Evolutionary conservation across 2,113 vertebrate genomes (phyloP), one percentile per base, ranked within the genome.

Genomic region (Taurulus bubalis): DNA sequence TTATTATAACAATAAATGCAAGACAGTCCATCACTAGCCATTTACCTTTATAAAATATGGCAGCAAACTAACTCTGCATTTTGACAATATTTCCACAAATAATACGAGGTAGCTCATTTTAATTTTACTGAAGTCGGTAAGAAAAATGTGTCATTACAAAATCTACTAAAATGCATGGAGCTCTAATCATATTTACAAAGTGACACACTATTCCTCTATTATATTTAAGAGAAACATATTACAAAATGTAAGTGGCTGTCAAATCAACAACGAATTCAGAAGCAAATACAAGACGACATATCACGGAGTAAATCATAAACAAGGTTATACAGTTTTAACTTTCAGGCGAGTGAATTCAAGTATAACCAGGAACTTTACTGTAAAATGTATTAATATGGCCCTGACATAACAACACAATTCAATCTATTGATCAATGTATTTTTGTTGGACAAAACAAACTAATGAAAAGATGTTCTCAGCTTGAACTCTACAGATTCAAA

Each of bases 271-370:
- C 16, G 1, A 9, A 45, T 49, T 24, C 75, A 14, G 55, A 56
- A 70, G 66, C 26, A 59, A 77, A 67, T 9, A 45, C 4, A 12
- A 69, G 10, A 45, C 6, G 12, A 69, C 10, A 32, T 24, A 55
- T 38, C 18, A 53, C 11, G 9, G 6, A 64, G 59, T 51, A 59
- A 26, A 32, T 30, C 12, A 40, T 47, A 66, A 71, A 47, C 42
- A 26, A 30, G 51, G 26, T 62, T 51, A 45, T 38, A 62, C 26
- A 71, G 28, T 67, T 71, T 22, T 47, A 38, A 69, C n/a, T 51
- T 66, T 63, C 40, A 75, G 26, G 10, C 18, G 64, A 51, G 10
- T 42, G 9, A 75, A 83, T 91, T 93, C 86, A 93, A 91, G 84
- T 88, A 71, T 71, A 40, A 81, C 10, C 72, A 88, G 75, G 58